These are phyloP conservation scores for Catostomus latipinnis DNA, from an alignment of 2,797 vertebrate genomes.

Conservation along the genomic window DNA sequence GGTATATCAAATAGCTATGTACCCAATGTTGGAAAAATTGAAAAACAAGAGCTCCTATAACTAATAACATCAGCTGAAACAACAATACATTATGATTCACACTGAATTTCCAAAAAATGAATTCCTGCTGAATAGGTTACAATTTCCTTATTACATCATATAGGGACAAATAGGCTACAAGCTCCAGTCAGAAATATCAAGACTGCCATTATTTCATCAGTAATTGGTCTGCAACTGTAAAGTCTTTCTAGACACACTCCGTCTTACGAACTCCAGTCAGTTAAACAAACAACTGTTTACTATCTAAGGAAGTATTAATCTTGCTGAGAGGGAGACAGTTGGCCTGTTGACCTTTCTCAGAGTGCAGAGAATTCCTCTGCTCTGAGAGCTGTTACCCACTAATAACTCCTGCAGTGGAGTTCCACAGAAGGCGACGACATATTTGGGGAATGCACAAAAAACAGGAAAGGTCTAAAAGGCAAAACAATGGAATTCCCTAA, in stretches of 20 bases:
- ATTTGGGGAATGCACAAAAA: constrained; percentile 39
- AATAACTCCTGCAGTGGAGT: constrained; percentile 41
- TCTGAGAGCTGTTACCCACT: constrained; percentile 14
- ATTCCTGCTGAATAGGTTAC: constrained; percentile 1
- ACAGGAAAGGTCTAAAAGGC: constrained; percentile 38
- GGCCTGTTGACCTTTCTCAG: constrained; percentile 42
- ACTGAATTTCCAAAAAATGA: constrained; percentile 7
- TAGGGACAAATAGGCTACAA: not conserved
- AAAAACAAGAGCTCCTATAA: not conserved
- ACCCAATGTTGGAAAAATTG: no score
- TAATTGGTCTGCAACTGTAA: constrained; percentile 18
- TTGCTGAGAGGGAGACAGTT: not conserved
- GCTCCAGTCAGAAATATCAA: not conserved
- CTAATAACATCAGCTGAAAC: constrained; percentile 12
- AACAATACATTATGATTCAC: constrained; percentile 18
- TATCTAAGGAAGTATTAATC: constrained; percentile 75
- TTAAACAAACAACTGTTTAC: constrained; percentile 68
- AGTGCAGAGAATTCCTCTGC: constrained; percentile 45
- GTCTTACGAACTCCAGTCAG: constrained; percentile 68
- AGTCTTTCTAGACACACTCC: constrained; percentile 34
- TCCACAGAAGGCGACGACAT: constrained; percentile 47
- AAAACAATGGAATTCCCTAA: constrained; percentile 48
- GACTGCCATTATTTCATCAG: constrained; percentile 15
- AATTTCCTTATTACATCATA: constrained; percentile 52
- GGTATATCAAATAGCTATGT: no score